Conservation (phyloP, 2,797 vertebrate species). For the Phoeniculus purpureus region DNA sequence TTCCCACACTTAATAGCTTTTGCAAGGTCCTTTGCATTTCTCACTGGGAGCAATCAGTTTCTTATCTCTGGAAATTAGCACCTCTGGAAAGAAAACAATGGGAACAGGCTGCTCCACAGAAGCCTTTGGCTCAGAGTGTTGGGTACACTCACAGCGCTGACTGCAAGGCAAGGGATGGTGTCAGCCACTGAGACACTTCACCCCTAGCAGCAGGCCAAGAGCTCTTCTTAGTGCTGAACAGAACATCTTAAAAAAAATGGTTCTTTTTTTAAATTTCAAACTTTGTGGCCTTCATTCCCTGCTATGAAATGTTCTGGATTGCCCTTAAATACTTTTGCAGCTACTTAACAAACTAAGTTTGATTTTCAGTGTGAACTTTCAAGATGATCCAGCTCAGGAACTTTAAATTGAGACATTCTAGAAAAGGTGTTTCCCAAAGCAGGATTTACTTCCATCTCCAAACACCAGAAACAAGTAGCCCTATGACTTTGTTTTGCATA, state of each 20-base stretch:
- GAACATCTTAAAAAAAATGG: background rate
- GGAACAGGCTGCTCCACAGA: background rate
- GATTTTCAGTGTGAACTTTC: background rate
- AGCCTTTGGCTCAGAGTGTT: background rate
- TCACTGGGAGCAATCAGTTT: slow-evolving; percentile 19
- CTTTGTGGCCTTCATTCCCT: background rate
- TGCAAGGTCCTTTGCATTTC: slow-evolving; percentile 43
- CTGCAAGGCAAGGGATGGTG: background rate
- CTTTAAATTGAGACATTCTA: background rate
- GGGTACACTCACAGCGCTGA: background rate
- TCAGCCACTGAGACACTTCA: background rate
- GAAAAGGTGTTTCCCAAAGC: background rate
- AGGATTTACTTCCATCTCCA: background rate
- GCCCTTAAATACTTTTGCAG: background rate
- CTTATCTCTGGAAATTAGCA: slow-evolving; percentile 54
- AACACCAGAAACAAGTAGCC: background rate
- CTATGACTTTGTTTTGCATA: background rate
- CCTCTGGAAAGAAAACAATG: slow-evolving; percentile 38
- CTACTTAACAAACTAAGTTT: background rate
- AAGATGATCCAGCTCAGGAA: background rate
- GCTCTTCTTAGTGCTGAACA: background rate
- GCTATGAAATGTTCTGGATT: background rate
- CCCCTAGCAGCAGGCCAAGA: background rate
- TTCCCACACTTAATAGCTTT: slow-evolving; percentile 50
- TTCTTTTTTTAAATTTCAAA: too few relatives aligned